Evolutionary conservation across 2,113 vertebrate species (phyloP), one percentile per base, ranked within the genome.

Genomic region (Stercorarius parasiticus): DNA sequence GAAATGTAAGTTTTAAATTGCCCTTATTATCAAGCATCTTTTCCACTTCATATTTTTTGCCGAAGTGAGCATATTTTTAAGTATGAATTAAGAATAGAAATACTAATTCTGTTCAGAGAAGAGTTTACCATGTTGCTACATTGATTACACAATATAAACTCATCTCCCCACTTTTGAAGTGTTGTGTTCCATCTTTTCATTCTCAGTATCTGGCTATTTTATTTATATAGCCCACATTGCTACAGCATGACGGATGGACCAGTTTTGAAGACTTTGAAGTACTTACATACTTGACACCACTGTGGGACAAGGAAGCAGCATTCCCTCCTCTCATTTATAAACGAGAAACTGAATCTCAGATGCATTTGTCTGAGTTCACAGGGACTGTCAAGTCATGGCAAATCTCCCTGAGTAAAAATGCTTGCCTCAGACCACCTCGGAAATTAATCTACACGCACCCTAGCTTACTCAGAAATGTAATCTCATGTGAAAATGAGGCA

Each of bases 1-100:
- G 76, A 95, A 95, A 83, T 81, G 16, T 45, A 90, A 38, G 18
- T 86, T 90, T 95, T 82, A 76, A 88, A 82, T 93, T 82, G 59
- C 90, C 53, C 17, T 86, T 89, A 58, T 79, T 88, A 81, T 91
- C 52, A 84, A 66, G 30, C 38, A 76, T 43, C 17, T 91, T 94
- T 83, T 81, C 22, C 61, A 67, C 17, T 55, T 81, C 47, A 67
- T 9, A 20, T 50, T 55, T 86, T 91, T 94, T 88, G 59, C 64
- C 32, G 61, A 61, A 71, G n/a, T 72, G 17, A 62, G 2, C 10
- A 65, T 69, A 90, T 81, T 66, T 91, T 83, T 18, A 88, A 32
- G 8, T 32, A 17, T 42, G 30, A 80, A 87, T 80, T 89, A 69
- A 79, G 49, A 95, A 52, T 4, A 85, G 5, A 62, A 90, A 61